Evolutionary conservation across 2,113 vertebrate species (phyloP), one percentile per base, ranked within the genome.

Genomic region (Marmota flaviventris): DNA sequence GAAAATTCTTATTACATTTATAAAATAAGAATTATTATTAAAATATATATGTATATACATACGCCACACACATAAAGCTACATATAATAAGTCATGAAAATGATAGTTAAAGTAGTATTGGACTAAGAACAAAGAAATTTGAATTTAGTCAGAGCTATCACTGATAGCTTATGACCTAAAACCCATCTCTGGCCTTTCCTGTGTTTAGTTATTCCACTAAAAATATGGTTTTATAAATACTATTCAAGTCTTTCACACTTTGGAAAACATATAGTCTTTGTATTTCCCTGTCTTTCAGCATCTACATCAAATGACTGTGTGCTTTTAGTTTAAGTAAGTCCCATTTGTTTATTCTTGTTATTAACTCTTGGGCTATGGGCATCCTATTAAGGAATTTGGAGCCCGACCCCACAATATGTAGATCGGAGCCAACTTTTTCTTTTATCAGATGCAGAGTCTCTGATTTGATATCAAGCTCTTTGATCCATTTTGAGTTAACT

Each of bases 11-110:
- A 58, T 53, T 45, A 20, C 13, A 72, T 76, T 12, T 58, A 34
- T 61, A 83, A 87, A 58, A 58, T 61, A 61, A 25, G 37, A 72
- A 90, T 83, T 87, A 3, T 76, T 89, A 73, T 83, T 87, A 93
- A 75, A 85, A 16, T 78, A 13, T 8, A 48, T 65, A 24, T 63
- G 42, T 45, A 11, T 45, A n/a, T 42, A 67, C n/a, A 7, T 70
- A 25, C 8, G 8, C 45, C 22, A n/a, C 22, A 25, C 65, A 63
- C 37, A 39, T n/a, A 63, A 29, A 73, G 3, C 20, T 72, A 32
- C n/a, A 48, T 63, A 32, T 37, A 89, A 22, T 76, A 58, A 48
- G 18, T 77, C 17, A 11, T 81, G 12, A 37, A 70, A 89, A 70
- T 65, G 27, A n/a, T 20, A 92, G 9, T 72, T 48, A 78, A 88